These are phyloP conservation scores for Microcaecilia unicolor DNA, from an alignment of 2,797 vertebrate species.

Conservation along the genomic window DNA sequence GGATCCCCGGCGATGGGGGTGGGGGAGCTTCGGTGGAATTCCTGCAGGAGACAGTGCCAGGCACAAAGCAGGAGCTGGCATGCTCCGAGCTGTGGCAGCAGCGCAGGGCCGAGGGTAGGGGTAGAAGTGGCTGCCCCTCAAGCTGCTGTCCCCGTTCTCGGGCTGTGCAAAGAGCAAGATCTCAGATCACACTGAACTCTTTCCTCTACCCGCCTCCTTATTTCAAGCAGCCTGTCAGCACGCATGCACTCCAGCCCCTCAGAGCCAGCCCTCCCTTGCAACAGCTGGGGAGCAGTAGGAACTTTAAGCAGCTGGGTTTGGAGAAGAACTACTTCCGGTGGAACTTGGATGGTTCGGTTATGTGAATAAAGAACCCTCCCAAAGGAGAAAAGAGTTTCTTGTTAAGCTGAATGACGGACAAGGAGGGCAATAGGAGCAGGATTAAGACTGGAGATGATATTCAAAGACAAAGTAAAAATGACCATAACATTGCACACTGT, in stretches of 20 bases:
- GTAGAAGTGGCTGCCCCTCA: background rate
- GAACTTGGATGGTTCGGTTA: background rate
- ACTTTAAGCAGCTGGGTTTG: constrained; percentile 9
- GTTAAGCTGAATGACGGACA: too few species aligned
- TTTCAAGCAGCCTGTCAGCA: constrained; percentile 60
- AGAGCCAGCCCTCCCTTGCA: constrained; percentile 51
- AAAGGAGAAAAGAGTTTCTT: too few species aligned
- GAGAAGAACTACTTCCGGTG: background rate
- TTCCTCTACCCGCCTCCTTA: constrained; percentile 76
- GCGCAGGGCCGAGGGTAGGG: background rate
- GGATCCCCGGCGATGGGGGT: too few species aligned
- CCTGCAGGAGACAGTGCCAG: background rate
- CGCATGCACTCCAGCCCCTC: constrained; percentile 51
- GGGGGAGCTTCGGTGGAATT: background rate
- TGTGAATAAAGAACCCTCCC: too few species aligned
- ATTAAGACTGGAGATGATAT: too few species aligned
- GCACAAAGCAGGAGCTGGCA: background rate
- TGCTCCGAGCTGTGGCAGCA: constrained; percentile 7
- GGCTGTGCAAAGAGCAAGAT: constrained; percentile 38
- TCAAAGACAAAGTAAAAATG: too few species aligned
- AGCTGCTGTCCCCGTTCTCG: background rate
- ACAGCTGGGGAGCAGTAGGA: too few species aligned
- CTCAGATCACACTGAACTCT: constrained; percentile 60
- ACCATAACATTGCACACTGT: too few species aligned
- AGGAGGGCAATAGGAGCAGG: too few species aligned